Conservation (phyloP, 1,140 invertebrate genomes). For the Platyscapa corneri region DNA sequence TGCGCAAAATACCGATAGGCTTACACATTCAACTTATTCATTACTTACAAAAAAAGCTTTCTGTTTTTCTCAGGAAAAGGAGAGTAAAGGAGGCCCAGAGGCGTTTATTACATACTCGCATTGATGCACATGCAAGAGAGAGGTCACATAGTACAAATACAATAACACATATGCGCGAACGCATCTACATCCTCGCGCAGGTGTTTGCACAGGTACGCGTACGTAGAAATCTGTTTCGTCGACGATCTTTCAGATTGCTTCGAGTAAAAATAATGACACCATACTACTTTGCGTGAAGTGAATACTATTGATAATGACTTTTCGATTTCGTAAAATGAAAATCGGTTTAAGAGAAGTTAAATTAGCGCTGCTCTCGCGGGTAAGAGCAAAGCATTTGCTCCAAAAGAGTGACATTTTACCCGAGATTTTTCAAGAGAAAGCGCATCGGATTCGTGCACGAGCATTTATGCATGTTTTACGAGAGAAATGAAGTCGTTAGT, state of each 20-base stretch:
- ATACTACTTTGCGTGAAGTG: neutral
- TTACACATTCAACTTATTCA: neutral
- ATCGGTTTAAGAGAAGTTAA: too few relatives aligned
- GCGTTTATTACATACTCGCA: constrained; percentile 17
- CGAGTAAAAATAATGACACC: neutral
- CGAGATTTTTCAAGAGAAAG: neutral
- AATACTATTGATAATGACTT: neutral
- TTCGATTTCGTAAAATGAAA: neutral
- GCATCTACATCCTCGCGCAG: neutral
- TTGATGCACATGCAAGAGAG: constrained; percentile 4
- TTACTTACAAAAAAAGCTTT: neutral
- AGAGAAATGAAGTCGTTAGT: constrained; percentile 48
- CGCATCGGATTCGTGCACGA: neutral
- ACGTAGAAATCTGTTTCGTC: neutral
- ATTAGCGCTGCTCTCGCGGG: neutral
- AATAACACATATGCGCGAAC: neutral
- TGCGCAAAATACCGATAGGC: neutral
- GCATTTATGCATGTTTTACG: constrained; percentile 16
- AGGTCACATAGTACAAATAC: neutral
- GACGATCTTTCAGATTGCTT: neutral
- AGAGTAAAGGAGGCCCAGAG: neutral
- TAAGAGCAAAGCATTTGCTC: neutral
- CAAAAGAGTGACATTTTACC: constrained; percentile 4
- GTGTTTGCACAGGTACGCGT: neutral
- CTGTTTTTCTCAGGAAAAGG: neutral